Evolutionary conservation across 2,797 vertebrate species (phyloP).

Genomic region (Gadopsis bispinosus): DNA sequence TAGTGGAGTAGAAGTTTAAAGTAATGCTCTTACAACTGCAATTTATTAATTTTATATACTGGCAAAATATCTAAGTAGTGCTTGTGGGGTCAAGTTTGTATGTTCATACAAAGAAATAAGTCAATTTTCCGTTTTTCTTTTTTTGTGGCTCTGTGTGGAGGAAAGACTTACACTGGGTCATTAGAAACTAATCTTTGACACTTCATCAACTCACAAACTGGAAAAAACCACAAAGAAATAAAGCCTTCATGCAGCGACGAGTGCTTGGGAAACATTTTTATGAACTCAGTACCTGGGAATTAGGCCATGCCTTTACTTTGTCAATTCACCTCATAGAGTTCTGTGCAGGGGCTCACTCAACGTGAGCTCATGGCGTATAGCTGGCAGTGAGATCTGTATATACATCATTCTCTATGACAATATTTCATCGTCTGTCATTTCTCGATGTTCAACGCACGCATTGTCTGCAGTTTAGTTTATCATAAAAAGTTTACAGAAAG

Average conservation of each 20-base stretch:
- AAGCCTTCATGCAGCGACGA: slow-evolving; percentile 65
- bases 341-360: slow-evolving; percentile 55
- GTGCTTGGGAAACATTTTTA: slow-evolving; percentile 73
- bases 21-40: no score
- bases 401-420: slow-evolving; percentile 58
- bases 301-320: slow-evolving; percentile 74
- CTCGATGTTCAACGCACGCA: slow-evolving; percentile 47
- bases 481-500: slow-evolving; percentile 61
- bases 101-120: slow-evolving; percentile 47
- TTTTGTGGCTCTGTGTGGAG: slow-evolving; percentile 45
- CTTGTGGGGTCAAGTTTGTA: slow-evolving; percentile 38
- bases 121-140: slow-evolving; percentile 32
- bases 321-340: slow-evolving; percentile 57
- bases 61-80: slow-evolving; percentile 29
- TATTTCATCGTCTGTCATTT: slow-evolving; percentile 63
- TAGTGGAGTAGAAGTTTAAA: not conserved
- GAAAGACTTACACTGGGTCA: slow-evolving; percentile 22
- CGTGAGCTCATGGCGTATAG: slow-evolving; percentile 21
- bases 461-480: slow-evolving; percentile 55
- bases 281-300: slow-evolving; percentile 68
- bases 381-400: slow-evolving; percentile 59
- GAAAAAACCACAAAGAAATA: slow-evolving; percentile 63
- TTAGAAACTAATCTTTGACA: slow-evolving; percentile 73
- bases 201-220: slow-evolving; percentile 75
- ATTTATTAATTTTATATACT: slow-evolving; percentile 29